Evolutionary conservation across 2,113 vertebrate genomes (phyloP).

Genomic region (Dromiciops gliroides): DNA sequence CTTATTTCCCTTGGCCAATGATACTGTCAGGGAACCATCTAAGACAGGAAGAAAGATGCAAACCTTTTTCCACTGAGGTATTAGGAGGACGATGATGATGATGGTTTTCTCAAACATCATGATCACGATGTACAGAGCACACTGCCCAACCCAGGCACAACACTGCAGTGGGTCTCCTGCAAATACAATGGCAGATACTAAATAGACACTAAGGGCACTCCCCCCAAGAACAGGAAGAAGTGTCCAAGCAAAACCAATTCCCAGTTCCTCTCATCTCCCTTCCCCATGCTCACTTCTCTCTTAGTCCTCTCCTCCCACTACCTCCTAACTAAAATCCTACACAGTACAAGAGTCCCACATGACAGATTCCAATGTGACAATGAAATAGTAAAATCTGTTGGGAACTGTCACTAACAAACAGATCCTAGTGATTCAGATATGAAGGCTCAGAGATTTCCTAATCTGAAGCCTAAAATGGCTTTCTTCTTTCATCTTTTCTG

Average conservation of each 20-base stretch:
- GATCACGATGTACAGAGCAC: slow-evolving; percentile 97
- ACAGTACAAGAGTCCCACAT: background rate
- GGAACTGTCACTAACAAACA: background rate
- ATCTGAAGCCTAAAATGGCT: slow-evolving; percentile 55
- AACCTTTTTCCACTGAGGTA: slow-evolving; percentile 99
- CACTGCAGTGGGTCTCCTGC: slow-evolving; percentile 96
- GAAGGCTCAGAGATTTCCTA: slow-evolving; percentile 42
- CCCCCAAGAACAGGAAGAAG: background rate
- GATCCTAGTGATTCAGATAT: slow-evolving; percentile 18
- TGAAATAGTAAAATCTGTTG: background rate
- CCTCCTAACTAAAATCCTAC: background rate
- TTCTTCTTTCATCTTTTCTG: background rate
- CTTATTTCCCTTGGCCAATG: background rate
- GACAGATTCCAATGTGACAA: background rate
- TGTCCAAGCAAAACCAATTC: background rate
- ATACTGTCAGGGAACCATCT: background rate
- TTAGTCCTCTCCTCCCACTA: background rate
- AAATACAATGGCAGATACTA: slow-evolving; percentile 53
- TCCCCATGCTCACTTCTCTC: background rate
- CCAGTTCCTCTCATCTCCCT: background rate
- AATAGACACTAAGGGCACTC: accelerated
- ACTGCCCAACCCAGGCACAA: slow-evolving; percentile 95
- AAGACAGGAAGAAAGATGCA: slow-evolving; percentile 55
- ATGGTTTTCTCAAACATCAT: slow-evolving; percentile 98
- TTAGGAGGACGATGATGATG: slow-evolving; percentile 96